Percentiles rank a stretch among this genome's conserved stretches.
Conservation (phyloP, 2,113 vertebrate species). For the Amphiprion ocellaris region DNA sequence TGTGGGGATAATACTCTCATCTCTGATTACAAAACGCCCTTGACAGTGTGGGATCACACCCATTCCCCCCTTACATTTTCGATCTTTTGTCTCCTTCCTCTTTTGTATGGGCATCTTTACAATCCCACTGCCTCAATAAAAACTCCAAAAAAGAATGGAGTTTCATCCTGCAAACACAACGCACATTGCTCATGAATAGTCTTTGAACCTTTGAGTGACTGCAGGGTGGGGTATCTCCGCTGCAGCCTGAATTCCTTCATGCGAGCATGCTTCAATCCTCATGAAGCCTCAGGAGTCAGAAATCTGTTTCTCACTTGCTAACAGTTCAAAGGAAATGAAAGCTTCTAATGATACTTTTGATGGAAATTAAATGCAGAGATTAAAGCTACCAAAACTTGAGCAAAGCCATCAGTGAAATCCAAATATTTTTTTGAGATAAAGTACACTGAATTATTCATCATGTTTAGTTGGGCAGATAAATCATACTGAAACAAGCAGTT, state of each 20-base stretch:
- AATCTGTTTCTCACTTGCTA: conserved; percentile 19
- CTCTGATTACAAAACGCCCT: conserved; percentile 73
- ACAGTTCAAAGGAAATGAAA: too few relatives aligned
- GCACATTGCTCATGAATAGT: conserved; percentile 54
- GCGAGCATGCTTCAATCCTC: conserved; percentile 24
- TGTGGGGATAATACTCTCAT: conserved; percentile 57
- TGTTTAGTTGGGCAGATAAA: too few relatives aligned
- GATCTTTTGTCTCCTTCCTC: conserved; percentile 51
- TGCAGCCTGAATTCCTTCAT: conserved; percentile 42
- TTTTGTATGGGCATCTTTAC: conserved; percentile 44
- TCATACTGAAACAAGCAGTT: too few relatives aligned
- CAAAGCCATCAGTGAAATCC: neutral
- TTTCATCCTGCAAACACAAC: conserved; percentile 35
- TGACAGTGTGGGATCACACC: conserved; percentile 56
- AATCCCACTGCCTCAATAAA: conserved; percentile 38
- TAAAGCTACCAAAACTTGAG: neutral
- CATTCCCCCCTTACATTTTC: conserved; percentile 27
- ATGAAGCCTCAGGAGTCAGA: conserved; percentile 5
- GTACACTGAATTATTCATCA: conserved; percentile 21
- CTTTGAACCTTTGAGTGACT: conserved; percentile 35
- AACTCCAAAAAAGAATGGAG: conserved; percentile 31
- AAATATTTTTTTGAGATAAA: conserved; percentile 7
- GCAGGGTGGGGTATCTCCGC: conserved; percentile 51
- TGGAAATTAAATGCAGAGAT: neutral
- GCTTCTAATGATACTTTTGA: too few relatives aligned